Percentiles rank a stretch among this genome's conserved stretches.
Conservation (phyloP, 2,113 vertebrate species). For the Neodontobutis hainanensis region DNA sequence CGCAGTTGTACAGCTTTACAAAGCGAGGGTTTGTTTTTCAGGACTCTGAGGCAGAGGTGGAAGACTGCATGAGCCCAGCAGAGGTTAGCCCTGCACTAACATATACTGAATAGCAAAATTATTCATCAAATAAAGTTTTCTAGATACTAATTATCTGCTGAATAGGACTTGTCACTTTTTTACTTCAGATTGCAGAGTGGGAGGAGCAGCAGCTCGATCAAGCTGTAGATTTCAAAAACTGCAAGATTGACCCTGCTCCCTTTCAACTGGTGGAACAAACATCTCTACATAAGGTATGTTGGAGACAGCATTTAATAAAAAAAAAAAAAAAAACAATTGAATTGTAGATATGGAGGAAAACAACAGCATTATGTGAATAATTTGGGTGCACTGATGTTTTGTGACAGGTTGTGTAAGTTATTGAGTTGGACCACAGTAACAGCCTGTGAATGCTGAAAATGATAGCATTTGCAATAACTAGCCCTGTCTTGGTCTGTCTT, state of each 20-base stretch:
- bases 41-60: conserved; percentile 82
- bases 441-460: too few species aligned
- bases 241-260: conserved; percentile 96
- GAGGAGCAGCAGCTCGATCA: conserved; percentile 93
- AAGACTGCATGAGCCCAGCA: conserved; percentile 85
- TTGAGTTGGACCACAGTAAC: too few species aligned
- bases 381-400: too few species aligned
- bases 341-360: neutral
- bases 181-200: conserved; percentile 88
- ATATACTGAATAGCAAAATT: neutral
- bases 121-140: neutral
- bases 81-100: conserved; percentile 79
- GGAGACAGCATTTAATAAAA: neutral
- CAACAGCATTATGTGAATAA: neutral
- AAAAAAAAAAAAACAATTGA: neutral
- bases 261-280: conserved; percentile 98
- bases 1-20: neutral
- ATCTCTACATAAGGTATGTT: conserved; percentile 93
- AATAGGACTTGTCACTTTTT: neutral
- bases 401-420: too few species aligned
- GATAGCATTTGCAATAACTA: neutral
- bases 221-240: conserved; percentile 91
- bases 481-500: conserved; percentile 33
- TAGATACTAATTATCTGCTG: conserved; percentile 5
- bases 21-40: conserved; percentile 58